These are phyloP conservation scores for Brachypalpus laphriformis DNA, from an alignment of 2,888 invertebrate genomes.

Conservation along the genomic window DNA sequence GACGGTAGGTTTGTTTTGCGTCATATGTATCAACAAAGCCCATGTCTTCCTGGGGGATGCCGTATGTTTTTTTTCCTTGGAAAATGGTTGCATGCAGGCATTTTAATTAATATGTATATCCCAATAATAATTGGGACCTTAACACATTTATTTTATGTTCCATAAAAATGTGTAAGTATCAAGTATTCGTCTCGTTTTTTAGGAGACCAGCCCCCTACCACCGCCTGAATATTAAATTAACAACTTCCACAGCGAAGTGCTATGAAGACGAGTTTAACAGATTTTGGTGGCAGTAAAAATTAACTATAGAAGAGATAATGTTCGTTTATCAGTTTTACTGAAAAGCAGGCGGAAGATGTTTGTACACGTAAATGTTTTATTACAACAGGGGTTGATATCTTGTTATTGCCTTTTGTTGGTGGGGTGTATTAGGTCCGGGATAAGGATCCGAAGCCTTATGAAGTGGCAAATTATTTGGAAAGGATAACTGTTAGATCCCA, in stretches of 20 bases:
- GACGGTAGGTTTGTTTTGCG: neutral
- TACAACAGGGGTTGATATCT: neutral
- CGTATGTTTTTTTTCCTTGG: neutral
- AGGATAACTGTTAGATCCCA: neutral
- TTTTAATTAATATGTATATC: constrained; percentile 30
- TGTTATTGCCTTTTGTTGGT: neutral
- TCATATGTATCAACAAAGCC: neutral
- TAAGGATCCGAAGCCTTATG: neutral
- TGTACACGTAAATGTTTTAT: neutral
- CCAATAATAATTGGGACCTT: neutral
- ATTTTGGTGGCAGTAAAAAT: neutral
- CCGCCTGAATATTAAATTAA: neutral
- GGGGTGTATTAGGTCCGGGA: neutral
- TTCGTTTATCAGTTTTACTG: neutral
- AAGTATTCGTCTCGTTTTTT: neutral
- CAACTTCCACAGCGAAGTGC: neutral
- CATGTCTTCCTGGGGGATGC: neutral
- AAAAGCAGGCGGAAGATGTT: neutral
- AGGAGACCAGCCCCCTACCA: neutral
- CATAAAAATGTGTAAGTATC: neutral
- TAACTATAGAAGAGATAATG: neutral
- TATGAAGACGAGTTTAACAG: neutral
- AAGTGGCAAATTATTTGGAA: neutral
- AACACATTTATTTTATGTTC: neutral
- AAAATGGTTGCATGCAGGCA: too few species aligned